phyloP scores from a whole-genome alignment of 2,797 vertebrate genomes.

The Spondyliosoma cantharus region DNA sequence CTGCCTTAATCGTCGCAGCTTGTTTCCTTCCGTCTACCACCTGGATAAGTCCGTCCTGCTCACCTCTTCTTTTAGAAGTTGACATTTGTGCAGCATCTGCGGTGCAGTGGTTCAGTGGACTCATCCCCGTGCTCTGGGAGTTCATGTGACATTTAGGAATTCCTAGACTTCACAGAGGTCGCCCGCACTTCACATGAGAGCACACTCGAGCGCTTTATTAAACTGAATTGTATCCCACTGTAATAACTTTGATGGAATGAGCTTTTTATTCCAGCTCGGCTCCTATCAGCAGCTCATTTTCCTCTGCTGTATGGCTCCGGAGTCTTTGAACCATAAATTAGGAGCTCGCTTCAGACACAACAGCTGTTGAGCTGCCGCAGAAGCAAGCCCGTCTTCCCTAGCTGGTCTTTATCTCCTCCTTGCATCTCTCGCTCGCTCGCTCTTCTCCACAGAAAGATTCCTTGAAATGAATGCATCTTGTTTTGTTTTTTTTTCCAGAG shows the following conservation, averaged over 20 bases:
- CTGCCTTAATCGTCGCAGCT: not conserved
- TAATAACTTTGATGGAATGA: constrained; percentile 70
- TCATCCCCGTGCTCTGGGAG: constrained; percentile 34
- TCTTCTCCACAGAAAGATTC: constrained; percentile 36
- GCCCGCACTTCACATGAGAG: constrained; percentile 50
- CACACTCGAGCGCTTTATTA: constrained; percentile 66
- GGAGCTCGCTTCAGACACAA: constrained; percentile 70
- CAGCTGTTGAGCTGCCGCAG: constrained; percentile 69
- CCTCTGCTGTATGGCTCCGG: constrained; percentile 58
- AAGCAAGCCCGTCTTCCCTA: constrained; percentile 41
- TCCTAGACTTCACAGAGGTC: constrained; percentile 56
- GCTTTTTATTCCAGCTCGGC: constrained; percentile 56
- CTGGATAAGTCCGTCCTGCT: not conserved
- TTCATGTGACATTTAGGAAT: constrained; percentile 71
- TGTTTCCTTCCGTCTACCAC: not conserved
- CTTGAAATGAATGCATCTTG: constrained; percentile 41
- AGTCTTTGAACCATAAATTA: constrained; percentile 77
- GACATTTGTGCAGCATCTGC: constrained; percentile 28
- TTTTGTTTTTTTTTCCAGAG: not conserved
- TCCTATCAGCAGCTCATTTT: constrained; percentile 71
- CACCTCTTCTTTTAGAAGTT: constrained; percentile 10
- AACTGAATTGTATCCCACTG: constrained; percentile 59
- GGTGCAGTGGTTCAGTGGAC: constrained; percentile 30
- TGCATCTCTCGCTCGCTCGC: constrained; percentile 37
- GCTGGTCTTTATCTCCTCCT: constrained; percentile 61